These are phyloP conservation scores for Dione juno DNA, from an alignment of 2,888 invertebrate species.

Conservation along the genomic window DNA sequence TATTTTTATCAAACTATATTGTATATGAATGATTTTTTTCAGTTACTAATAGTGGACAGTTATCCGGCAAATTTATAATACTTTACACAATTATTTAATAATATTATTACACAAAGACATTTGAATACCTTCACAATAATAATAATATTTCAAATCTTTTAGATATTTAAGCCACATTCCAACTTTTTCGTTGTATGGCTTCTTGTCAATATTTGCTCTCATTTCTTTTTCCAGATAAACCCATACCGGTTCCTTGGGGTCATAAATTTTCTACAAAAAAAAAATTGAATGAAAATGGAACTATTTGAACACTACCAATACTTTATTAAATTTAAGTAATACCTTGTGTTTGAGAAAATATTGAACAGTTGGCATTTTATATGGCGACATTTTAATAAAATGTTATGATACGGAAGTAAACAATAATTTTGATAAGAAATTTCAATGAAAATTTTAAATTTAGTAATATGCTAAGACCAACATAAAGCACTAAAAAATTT, in stretches of 20 bases:
- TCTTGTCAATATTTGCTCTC: constrained; percentile 61
- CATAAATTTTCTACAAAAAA: constrained; percentile 59
- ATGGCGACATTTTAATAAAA: constrained; percentile 61
- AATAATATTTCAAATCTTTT: constrained; percentile 62
- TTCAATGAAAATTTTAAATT: constrained; percentile 23
- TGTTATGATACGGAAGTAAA: constrained; percentile 42
- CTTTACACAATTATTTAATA: too few species aligned
- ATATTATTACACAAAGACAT: not conserved
- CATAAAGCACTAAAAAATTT: constrained; percentile 4
- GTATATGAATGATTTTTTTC: too few species aligned
- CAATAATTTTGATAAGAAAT: constrained; percentile 41
- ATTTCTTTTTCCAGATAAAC: constrained; percentile 72
- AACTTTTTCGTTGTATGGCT: constrained; percentile 74
- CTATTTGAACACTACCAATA: not conserved
- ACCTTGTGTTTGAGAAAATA: constrained; percentile 69
- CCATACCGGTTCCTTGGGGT: constrained; percentile 71
- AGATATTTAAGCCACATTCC: constrained; percentile 69
- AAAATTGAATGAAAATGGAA: not conserved
- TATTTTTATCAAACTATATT: too few species aligned
- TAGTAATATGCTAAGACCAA: not conserved
- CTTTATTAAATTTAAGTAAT: constrained; percentile 30
- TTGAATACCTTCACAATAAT: constrained; percentile 60
- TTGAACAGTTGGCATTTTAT: constrained; percentile 62
- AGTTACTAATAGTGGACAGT: too few species aligned
- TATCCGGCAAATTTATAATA: too few species aligned